phyloP scores from a whole-genome alignment of 2,888 invertebrate genomes.

The Scaptomyza reducta region DNA sequence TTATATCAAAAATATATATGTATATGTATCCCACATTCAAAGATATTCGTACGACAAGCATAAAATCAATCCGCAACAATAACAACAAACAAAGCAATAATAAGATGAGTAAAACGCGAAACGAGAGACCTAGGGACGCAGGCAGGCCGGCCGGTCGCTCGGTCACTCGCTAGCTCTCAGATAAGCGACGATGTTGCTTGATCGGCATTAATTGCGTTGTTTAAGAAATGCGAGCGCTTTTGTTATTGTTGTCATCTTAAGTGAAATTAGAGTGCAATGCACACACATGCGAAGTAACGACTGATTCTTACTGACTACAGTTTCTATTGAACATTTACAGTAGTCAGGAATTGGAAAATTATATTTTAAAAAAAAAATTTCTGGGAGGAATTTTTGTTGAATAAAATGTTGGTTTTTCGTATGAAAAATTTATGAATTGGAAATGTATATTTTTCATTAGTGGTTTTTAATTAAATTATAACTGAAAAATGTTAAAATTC shows the following conservation, averaged over 20 bases:
- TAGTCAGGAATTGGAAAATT: background rate
- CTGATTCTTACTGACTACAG: background rate
- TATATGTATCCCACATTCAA: slow-evolving; percentile 39
- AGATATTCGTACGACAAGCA: slow-evolving; percentile 48
- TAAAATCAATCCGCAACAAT: slow-evolving; percentile 51
- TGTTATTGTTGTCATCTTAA: slow-evolving; percentile 17
- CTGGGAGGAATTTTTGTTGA: background rate
- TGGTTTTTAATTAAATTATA: background rate
- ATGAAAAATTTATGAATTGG: no score
- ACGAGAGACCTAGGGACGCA: slow-evolving; percentile 32
- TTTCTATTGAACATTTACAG: slow-evolving; percentile 2
- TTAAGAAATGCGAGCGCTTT: slow-evolving; percentile 31
- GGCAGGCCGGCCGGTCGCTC: slow-evolving; percentile 9
- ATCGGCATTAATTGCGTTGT: slow-evolving; percentile 61
- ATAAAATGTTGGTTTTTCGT: background rate
- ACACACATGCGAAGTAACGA: slow-evolving; percentile 1
- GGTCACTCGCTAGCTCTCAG: slow-evolving; percentile 14
- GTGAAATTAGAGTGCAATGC: slow-evolving; percentile 15
- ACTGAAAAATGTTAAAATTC: background rate
- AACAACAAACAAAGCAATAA: slow-evolving; percentile 49
- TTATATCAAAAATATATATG: slow-evolving; percentile 19
- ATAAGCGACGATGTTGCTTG: slow-evolving; percentile 49
- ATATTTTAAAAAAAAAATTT: no score
- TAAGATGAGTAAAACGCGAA: slow-evolving; percentile 31
- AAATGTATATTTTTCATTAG: background rate